A percentile compares a stretch with the other conserved stretches of the same genome.
Evolutionary conservation across 2,113 vertebrate species (phyloP).

Genomic region (Paramisgurnus dabryanus): DNA sequence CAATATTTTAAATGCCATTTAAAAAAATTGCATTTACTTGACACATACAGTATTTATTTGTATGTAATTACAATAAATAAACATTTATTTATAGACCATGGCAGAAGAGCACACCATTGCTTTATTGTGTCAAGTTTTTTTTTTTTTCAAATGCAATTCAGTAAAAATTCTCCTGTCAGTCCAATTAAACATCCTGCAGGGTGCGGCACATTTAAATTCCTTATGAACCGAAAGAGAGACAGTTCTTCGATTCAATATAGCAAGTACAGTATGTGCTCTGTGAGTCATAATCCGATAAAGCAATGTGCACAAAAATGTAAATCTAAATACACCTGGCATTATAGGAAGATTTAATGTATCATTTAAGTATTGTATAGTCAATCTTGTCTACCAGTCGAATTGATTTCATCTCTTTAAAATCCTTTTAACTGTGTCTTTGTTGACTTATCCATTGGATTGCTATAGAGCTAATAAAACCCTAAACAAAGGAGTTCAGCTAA

Average conservation of each 20-base stretch:
- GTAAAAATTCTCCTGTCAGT: background rate
- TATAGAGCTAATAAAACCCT: constrained; percentile 3
- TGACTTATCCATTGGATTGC: background rate
- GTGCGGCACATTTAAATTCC: background rate
- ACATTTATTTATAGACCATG: background rate
- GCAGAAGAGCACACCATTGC: too few relatives aligned
- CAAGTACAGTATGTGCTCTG: background rate
- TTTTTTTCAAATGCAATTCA: background rate
- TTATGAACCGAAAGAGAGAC: background rate
- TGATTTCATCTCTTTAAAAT: background rate
- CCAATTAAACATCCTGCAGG: background rate
- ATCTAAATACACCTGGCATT: background rate
- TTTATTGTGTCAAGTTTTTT: too few relatives aligned
- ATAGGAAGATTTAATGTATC: background rate
- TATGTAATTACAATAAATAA: too few relatives aligned
- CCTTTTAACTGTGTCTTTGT: background rate
- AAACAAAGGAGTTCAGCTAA: constrained; percentile 27
- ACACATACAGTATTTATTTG: background rate
- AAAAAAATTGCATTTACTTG: background rate
- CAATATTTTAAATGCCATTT: background rate
- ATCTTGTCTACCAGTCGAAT: background rate
- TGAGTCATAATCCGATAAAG: background rate
- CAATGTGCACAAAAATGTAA: background rate
- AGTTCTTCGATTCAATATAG: background rate
- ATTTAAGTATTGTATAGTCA: background rate